Evolutionary conservation across 1,140 invertebrate species (phyloP).

Genomic region (Plodia interpunctella): DNA sequence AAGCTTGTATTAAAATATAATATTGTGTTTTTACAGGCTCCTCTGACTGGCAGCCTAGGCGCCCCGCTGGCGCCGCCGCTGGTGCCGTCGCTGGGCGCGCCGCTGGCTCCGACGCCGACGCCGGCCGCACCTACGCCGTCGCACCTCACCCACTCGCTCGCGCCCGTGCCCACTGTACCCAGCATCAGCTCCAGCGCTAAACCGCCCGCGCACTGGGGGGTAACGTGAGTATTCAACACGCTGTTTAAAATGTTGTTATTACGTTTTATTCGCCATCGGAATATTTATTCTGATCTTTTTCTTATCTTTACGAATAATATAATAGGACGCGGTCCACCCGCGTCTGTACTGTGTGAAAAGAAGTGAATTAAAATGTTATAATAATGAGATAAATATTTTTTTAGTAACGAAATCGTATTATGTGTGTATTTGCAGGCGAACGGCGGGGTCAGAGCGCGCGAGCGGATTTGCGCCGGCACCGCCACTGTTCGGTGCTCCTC

Average conservation of each 20-base stretch:
- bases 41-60: conserved; percentile 35
- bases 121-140: conserved; percentile 50
- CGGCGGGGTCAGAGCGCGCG: conserved; percentile 58
- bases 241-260: no score
- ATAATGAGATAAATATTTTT: no score
- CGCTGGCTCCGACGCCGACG: conserved; percentile 57
- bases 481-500: conserved; percentile 82
- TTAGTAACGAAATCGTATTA: conserved; percentile 15
- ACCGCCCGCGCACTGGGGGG: conserved; percentile 71
- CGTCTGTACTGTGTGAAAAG: no score
- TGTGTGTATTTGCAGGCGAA: conserved; percentile 45
- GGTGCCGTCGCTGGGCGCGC: conserved; percentile 33
- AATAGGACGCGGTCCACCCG: no score
- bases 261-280: no score
- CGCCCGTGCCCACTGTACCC: conserved; percentile 66
- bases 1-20: no score
- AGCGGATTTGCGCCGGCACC: conserved; percentile 66
- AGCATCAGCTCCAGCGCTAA: conserved; percentile 72
- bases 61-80: conserved; percentile 38
- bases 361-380: no score
- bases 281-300: no score
- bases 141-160: conserved; percentile 54
- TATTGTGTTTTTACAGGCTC: conserved; percentile 27
- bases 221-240: conserved; percentile 58
- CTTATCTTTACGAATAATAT: no score